Conservation (phyloP, 2,888 invertebrate genomes). For the Leptura quadrifasciata region DNA sequence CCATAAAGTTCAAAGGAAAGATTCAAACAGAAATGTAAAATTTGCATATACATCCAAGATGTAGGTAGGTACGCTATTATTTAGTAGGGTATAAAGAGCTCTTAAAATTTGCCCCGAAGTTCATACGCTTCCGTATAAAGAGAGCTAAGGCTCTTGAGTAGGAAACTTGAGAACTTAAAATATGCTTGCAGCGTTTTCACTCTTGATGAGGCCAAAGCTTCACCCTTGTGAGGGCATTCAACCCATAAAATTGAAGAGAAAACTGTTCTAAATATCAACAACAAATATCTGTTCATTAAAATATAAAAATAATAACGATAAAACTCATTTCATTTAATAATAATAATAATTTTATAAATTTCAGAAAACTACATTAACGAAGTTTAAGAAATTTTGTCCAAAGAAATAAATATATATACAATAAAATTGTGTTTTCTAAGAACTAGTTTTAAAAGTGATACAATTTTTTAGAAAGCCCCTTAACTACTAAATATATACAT, state of each 20-base stretch:
- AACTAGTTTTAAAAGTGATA: no score
- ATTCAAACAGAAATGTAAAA: constrained; percentile 8
- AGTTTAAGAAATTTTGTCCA: no score
- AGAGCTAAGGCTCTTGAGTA: constrained; percentile 9
- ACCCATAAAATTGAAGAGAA: neutral
- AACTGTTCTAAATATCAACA: neutral
- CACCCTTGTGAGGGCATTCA: neutral
- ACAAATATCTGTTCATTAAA: neutral
- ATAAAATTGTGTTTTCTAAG: no score
- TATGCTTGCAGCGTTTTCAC: constrained; percentile 16
- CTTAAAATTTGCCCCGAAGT: constrained; percentile 17
- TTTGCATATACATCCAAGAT: constrained; percentile 11
- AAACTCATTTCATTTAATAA: no score
- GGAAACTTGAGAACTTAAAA: constrained; percentile 12
- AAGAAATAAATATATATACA: no score
- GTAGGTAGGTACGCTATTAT: constrained; percentile 15
- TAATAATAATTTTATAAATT: no score
- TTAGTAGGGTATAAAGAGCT: constrained; percentile 12
- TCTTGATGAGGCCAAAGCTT: constrained; percentile 5
- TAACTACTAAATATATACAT: no score
- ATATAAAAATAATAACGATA: neutral
- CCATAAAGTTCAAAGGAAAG: constrained; percentile 1
- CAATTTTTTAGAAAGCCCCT: no score
- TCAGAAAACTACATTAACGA: no score
- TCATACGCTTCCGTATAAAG: constrained; percentile 17